Percentiles rank a stretch among this genome's conserved stretches.
Evolutionary conservation across 2,113 vertebrate species (phyloP).

Genomic region (Cyprinodon brontotheroides): DNA sequence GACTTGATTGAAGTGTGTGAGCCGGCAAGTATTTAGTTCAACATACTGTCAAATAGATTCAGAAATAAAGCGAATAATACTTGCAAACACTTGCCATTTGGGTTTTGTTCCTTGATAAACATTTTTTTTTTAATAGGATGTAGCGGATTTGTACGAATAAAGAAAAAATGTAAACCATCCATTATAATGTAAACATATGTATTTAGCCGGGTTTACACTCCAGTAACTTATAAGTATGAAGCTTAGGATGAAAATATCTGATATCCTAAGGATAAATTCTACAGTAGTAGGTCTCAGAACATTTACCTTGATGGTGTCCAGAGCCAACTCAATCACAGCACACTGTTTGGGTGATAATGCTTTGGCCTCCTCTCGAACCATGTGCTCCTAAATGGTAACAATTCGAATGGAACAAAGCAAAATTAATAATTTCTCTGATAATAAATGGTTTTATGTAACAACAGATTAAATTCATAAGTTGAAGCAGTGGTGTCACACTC

Average conservation of each 20-base stretch:
- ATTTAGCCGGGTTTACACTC: too few relatives aligned
- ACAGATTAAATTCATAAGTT: slow-evolving; percentile 1
- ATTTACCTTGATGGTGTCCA: slow-evolving; percentile 97
- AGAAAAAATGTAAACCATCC: too few relatives aligned
- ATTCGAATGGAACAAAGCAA: neutral
- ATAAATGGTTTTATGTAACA: neutral
- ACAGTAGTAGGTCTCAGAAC: neutral
- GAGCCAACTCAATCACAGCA: slow-evolving; percentile 92
- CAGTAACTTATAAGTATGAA: neutral
- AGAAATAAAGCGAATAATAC: too few relatives aligned
- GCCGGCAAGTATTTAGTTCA: too few relatives aligned
- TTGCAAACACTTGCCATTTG: too few relatives aligned
- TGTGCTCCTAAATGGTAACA: slow-evolving; percentile 88
- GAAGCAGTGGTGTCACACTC: neutral
- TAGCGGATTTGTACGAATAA: too few relatives aligned
- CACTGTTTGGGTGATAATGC: slow-evolving; percentile 96
- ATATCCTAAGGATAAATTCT: neutral
- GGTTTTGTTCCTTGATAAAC: too few relatives aligned
- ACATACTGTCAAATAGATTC: too few relatives aligned
- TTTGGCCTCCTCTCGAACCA: slow-evolving; percentile 97
- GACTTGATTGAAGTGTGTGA: too few relatives aligned
- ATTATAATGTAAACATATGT: too few relatives aligned
- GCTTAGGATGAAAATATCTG: neutral
- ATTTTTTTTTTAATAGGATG: too few relatives aligned
- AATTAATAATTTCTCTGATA: slow-evolving; percentile 6